Evolutionary conservation across 2,888 invertebrate species (phyloP).

Genomic region (Lepidochitona cinerea): DNA sequence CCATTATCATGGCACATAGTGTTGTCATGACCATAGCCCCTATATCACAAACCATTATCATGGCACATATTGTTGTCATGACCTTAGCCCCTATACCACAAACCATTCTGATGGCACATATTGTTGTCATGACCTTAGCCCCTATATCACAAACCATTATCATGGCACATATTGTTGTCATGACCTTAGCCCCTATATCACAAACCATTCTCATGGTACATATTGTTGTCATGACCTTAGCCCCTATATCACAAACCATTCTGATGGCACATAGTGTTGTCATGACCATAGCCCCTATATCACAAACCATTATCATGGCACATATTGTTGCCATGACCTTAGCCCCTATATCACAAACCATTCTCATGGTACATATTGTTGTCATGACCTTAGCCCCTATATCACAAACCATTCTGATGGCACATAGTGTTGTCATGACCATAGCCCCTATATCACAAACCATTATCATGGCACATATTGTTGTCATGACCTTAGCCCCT

Average conservation of each 20-base stretch:
- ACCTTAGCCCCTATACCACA: background rate
- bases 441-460: too few species aligned
- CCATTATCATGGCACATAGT: too few species aligned
- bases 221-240: background rate
- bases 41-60: too few species aligned
- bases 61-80: background rate
- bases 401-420: background rate
- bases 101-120: background rate
- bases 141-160: background rate
- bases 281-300: background rate
- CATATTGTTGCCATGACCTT: background rate
- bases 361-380: background rate
- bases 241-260: background rate
- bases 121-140: background rate
- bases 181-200: background rate
- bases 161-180: background rate
- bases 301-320: too few species aligned
- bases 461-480: too few species aligned
- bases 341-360: background rate
- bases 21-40: too few species aligned
- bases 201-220: background rate
- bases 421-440: too few species aligned
- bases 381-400: background rate
- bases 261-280: background rate
- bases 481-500: too few species aligned